Conservation (phyloP, 2,113 vertebrate species). For the Psittacara wagleri region DNA sequence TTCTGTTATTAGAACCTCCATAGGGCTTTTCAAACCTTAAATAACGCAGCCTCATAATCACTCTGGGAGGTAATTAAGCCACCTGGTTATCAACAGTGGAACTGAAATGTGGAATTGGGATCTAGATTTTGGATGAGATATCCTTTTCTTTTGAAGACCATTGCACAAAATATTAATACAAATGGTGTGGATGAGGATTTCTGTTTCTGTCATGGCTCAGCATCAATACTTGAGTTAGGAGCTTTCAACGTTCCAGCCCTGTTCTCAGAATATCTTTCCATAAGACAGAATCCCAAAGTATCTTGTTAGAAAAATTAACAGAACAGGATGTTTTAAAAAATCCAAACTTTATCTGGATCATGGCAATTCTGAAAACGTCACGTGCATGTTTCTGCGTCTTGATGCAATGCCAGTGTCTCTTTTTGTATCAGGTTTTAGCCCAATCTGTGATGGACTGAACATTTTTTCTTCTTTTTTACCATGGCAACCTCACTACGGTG, state of each 20-base stretch:
- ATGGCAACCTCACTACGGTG: slow-evolving; percentile 55
- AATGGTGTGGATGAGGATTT: background rate
- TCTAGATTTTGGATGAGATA: slow-evolving; percentile 35
- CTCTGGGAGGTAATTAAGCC: slow-evolving; percentile 55
- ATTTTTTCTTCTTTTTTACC: slow-evolving; percentile 39
- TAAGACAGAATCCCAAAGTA: background rate
- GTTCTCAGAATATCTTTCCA: background rate
- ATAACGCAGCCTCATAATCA: slow-evolving; percentile 50
- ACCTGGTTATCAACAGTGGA: slow-evolving; percentile 15
- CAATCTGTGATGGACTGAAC: background rate
- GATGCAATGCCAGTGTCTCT: background rate
- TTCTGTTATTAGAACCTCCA: slow-evolving; percentile 46
- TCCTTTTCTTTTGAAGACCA: background rate
- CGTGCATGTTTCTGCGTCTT: background rate
- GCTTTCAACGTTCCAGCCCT: background rate
- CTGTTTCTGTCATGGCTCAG: background rate
- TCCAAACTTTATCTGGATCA: background rate
- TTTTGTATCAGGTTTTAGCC: background rate
- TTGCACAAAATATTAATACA: background rate
- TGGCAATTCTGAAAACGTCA: background rate
- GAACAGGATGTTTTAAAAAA: background rate
- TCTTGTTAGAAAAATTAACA: slow-evolving; percentile 13
- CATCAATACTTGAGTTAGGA: background rate
- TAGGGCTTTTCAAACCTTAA: slow-evolving; percentile 64
- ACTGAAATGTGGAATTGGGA: slow-evolving; percentile 14